These are phyloP conservation scores for Meloidogyne floridensis DNA, from an alignment of 1,140 invertebrate genomes.

Conservation along the genomic window DNA sequence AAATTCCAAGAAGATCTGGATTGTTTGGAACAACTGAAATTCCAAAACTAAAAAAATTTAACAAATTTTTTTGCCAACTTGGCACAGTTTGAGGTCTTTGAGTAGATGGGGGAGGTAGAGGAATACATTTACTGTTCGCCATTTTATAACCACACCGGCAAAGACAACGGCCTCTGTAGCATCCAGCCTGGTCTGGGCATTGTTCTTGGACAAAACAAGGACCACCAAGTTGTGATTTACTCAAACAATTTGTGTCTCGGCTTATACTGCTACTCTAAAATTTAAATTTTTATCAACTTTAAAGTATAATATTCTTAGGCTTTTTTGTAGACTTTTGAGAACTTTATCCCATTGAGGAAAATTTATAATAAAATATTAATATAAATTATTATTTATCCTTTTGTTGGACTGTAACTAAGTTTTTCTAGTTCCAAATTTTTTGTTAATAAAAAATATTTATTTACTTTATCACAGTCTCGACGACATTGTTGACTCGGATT, in stretches of 20 bases:
- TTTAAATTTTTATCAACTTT: not conserved
- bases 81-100: conserved; percentile 37
- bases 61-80: not conserved
- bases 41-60: not conserved
- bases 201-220: conserved; percentile 65
- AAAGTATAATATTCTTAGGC: no score
- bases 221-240: conserved; percentile 49
- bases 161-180: conserved; percentile 60
- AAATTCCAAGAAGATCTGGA: not conserved
- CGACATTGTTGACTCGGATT: conserved; percentile 62
- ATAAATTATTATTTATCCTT: no score
- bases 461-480: conserved; percentile 58
- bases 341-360: no score
- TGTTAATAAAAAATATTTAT: not conserved
- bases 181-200: conserved; percentile 62
- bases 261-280: conserved; percentile 48
- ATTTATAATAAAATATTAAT: no score
- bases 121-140: conserved; percentile 53
- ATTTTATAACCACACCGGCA: conserved; percentile 58
- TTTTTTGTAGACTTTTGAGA: no score
- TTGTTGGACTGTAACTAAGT: no score
- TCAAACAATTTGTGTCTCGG: conserved; percentile 61
- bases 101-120: conserved; percentile 52
- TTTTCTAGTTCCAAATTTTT: no score
- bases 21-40: conserved; percentile 9